Evolutionary conservation across 2,797 vertebrate species (phyloP).

Genomic region (Falco columbarius): DNA sequence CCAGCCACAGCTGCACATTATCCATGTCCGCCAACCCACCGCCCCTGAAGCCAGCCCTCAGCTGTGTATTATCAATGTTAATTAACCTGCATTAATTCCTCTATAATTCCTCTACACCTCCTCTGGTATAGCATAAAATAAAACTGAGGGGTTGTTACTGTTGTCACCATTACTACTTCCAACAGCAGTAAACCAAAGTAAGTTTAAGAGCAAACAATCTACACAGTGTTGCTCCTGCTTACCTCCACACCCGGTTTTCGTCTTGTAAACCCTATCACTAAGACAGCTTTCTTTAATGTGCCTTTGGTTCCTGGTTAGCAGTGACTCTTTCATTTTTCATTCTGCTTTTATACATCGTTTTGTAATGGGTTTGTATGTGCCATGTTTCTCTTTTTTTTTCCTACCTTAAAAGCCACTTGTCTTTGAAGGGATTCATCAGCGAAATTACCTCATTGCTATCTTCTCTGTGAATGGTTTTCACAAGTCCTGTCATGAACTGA

Average conservation of each 20-base stretch:
- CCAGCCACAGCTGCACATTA: too few relatives aligned
- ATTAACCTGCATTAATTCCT: too few relatives aligned
- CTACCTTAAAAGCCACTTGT: neutral
- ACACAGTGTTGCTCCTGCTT: neutral
- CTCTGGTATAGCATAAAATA: neutral
- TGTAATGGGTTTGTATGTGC: neutral
- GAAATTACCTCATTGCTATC: neutral
- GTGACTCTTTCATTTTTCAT: neutral
- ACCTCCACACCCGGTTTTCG: neutral
- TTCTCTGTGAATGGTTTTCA: neutral
- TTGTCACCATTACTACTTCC: neutral
- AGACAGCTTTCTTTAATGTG: neutral
- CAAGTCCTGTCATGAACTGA: neutral
- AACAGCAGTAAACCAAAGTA: neutral
- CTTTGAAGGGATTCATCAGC: neutral
- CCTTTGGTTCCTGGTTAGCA: neutral
- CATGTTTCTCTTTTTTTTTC: neutral
- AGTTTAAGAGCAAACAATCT: neutral
- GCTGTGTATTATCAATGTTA: too few relatives aligned
- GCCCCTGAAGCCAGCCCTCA: too few relatives aligned
- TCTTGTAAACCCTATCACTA: neutral
- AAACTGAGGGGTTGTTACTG: neutral
- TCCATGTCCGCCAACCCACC: too few relatives aligned
- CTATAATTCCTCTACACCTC: neutral
- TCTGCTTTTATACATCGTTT: neutral